phyloP scores from a whole-genome alignment of 2,797 vertebrate species.

The Eulemur albifrons region DNA sequence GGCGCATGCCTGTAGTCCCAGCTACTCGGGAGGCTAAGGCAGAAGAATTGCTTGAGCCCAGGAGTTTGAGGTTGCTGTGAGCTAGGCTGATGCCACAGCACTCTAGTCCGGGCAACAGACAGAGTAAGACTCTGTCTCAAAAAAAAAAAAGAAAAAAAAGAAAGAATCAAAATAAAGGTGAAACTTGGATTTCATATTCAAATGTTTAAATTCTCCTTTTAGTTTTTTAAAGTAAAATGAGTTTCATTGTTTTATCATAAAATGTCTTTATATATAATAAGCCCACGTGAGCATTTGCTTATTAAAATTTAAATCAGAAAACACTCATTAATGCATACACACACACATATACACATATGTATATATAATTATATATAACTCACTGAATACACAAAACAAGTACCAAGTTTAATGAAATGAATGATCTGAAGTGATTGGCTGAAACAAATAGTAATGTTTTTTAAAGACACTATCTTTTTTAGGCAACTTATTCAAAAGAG shows the following conservation, averaged over 20 bases:
- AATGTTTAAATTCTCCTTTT: constrained; percentile 42
- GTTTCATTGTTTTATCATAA: constrained; percentile 34
- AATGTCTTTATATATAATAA: constrained; percentile 10
- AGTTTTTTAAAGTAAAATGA: constrained; percentile 57
- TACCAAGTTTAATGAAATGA: constrained; percentile 34
- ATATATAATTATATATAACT: constrained; percentile 13
- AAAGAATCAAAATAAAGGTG: constrained; percentile 36
- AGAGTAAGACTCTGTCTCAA: too few species aligned
- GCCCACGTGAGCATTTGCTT: background rate
- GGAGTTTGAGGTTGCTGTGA: too few species aligned
- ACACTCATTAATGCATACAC: background rate
- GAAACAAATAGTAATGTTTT: constrained; percentile 4
- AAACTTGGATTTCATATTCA: constrained; percentile 39
- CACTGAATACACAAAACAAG: constrained; percentile 5
- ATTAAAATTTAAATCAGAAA: constrained; percentile 50
- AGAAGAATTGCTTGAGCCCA: too few species aligned
- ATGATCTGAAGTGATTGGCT: constrained; percentile 1
- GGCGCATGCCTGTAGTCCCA: too few species aligned
- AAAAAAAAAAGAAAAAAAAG: too few species aligned
- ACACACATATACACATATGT: background rate
- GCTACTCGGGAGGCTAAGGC: too few species aligned
- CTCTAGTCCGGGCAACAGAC: too few species aligned
- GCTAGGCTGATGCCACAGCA: too few species aligned
- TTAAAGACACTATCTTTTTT: background rate
- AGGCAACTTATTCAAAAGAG: constrained; percentile 44